Base-by-base conservation (phyloP, 2,888 invertebrate species). In the Netelia fuscicornis region DNA sequence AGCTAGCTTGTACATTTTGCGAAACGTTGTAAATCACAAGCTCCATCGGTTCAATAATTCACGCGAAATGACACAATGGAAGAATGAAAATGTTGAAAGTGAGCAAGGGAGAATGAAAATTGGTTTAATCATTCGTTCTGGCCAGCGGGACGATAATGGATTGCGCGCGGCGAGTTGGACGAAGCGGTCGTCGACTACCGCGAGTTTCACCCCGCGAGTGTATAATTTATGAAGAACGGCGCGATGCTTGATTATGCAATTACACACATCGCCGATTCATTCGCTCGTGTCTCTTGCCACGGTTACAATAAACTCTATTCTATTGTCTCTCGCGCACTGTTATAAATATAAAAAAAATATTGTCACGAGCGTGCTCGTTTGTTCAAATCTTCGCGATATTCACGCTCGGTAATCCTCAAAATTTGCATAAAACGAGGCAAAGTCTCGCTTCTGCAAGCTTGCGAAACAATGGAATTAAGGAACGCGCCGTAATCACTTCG, bases 371-470 rank as follows among this genome's bases (percentile, higher is more conserved):
- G 56, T 75, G 20, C 25, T 9, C 68, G 25, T 52, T 37, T 10
- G 44, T 52, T 76, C 52, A n/a, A 71, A 74, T 25, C 68, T 67
- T 75, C 54, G 65, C 42, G 58, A 84, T 87, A 86, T 86, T 83
- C 84, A 79, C 86, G 85, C 88, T 87, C 86, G 68, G 81, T 58
- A 64, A 37, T 37, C 37, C 37, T 37, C 37, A 37, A 1, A 37
- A 89, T 90, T 88, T 89, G 87, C 90, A 89, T 89, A 88, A 84
- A 87, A 86, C 85, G 58, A 48, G 13, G 13, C 48, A 13, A 48
- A 48, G 13, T 2, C 48, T 10, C 13, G 11, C 48, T 48, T 2
- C 13, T 48, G 48, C 48, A 37, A 37, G 37, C 37, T 37, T 37
- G 37, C 37, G 5, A 37, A 37, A 37, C 37, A 37, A 37, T 37